These are phyloP conservation scores for Sylvietta virens DNA, from an alignment of 2,113 vertebrate genomes.

Conservation along the genomic window DNA sequence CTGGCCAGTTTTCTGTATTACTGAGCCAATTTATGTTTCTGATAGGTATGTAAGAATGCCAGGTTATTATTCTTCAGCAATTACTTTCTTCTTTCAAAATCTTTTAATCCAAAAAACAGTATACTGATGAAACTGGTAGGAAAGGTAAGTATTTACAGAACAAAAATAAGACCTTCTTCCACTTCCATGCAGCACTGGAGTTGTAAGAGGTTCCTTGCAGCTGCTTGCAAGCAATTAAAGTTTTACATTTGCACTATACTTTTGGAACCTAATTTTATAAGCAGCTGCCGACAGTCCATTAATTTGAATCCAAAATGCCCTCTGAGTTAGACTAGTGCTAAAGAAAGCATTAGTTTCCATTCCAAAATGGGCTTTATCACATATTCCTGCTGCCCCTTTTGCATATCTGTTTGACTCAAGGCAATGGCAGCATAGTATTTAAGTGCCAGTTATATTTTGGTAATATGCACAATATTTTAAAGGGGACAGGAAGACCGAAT, in stretches of 20 bases:
- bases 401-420: conserved; percentile 59
- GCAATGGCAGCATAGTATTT: not conserved
- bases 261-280: conserved; percentile 69
- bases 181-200: not conserved
- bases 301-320: conserved; percentile 70
- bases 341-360: conserved; percentile 59
- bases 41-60: not conserved
- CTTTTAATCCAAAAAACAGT: conserved; percentile 1
- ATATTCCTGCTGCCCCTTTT: conserved; percentile 45
- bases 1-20: not conserved
- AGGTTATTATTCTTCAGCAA: not conserved
- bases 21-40: not conserved
- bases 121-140: not conserved
- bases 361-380: conserved; percentile 58
- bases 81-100: not conserved
- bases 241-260: conserved; percentile 48
- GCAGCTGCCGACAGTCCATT: conserved; percentile 58
- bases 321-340: conserved; percentile 26
- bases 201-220: not conserved
- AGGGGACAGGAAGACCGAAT: conserved; percentile 21
- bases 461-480: conserved; percentile 36
- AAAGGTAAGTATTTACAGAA: not conserved
- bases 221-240: conserved; percentile 45
- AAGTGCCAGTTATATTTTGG: conserved; percentile 6
- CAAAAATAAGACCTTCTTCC: not conserved